Percentiles rank a stretch among this genome's conserved stretches.
Conservation (phyloP, 2,888 invertebrate genomes). For the Gari tellinella region DNA sequence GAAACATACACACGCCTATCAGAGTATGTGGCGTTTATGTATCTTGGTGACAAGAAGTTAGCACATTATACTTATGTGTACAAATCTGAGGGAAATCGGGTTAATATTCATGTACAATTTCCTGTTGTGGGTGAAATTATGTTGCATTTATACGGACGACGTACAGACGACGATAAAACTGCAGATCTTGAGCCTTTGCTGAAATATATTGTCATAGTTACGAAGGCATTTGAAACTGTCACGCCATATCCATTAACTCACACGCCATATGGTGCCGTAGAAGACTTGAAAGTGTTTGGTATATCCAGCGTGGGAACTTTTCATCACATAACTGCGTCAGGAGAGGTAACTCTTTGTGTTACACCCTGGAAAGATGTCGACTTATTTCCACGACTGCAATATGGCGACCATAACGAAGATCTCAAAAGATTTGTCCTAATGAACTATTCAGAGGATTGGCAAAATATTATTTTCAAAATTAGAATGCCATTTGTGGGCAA, state of each 20-base stretch:
- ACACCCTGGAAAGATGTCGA: conserved; percentile 24
- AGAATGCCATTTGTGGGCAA: conserved; percentile 41
- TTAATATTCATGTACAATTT: conserved; percentile 33
- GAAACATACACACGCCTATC: conserved; percentile 21
- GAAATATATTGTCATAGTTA: conserved; percentile 39
- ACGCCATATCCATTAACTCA: conserved; percentile 42
- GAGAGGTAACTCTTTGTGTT: conserved; percentile 36
- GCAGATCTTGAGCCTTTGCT: conserved; percentile 45
- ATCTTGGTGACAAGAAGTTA: conserved; percentile 29
- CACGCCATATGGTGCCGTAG: conserved; percentile 29
- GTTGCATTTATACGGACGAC: conserved; percentile 42
- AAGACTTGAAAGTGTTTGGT: conserved; percentile 24
- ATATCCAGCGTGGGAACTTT: conserved; percentile 26
- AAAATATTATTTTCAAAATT: conserved; percentile 18
- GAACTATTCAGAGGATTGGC: conserved; percentile 37
- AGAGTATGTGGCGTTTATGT: conserved; percentile 41
- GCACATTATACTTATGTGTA: conserved; percentile 46
- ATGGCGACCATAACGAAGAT: conserved; percentile 35
- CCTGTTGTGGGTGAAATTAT: conserved; percentile 25
- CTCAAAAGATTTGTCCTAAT: conserved; percentile 36
- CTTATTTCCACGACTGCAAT: conserved; percentile 30
- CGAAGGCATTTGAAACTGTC: conserved; percentile 18
- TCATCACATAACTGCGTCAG: conserved; percentile 26
- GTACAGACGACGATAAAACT: conserved; percentile 25
- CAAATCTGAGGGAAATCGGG: conserved; percentile 21